Conservation (phyloP, 2,797 vertebrate genomes). For the Lagodon rhomboides region DNA sequence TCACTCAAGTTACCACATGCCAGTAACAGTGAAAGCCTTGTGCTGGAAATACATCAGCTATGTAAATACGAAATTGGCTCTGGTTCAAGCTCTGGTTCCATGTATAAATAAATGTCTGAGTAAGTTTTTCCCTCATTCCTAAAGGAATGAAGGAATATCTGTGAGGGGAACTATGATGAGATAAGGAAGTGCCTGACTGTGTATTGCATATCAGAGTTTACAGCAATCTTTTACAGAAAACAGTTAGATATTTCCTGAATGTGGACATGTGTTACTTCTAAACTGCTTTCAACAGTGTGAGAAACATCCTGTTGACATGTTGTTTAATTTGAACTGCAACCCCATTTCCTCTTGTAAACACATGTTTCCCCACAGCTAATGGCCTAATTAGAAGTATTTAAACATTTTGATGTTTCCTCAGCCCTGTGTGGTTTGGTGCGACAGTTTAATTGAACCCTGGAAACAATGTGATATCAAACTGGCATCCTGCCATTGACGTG, state of each 20-base stretch:
- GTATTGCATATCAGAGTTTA: background rate
- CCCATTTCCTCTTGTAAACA: constrained; percentile 46
- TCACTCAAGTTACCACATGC: constrained; percentile 49
- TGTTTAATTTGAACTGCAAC: constrained; percentile 22
- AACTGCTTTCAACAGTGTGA: constrained; percentile 24
- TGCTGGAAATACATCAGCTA: constrained; percentile 14
- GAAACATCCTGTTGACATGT: constrained; percentile 54
- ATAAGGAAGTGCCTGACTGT: background rate
- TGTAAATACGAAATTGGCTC: constrained; percentile 36
- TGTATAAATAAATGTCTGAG: constrained; percentile 20
- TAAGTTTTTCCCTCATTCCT: background rate
- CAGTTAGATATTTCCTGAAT: background rate
- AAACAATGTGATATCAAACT: constrained; percentile 20
- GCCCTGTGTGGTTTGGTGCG: background rate
- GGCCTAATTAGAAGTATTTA: constrained; percentile 44
- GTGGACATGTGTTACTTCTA: background rate
- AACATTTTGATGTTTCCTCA: constrained; percentile 23
- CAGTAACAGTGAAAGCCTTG: constrained; percentile 32
- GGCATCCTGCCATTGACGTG: constrained; percentile 1
- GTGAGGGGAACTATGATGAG: background rate
- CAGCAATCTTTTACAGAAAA: background rate
- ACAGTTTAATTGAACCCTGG: constrained; percentile 25
- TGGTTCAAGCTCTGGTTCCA: constrained; percentile 2
- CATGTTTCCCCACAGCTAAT: constrained; percentile 21
- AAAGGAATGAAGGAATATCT: constrained; percentile 29